Evolutionary conservation across 2,113 vertebrate genomes (phyloP).

Genomic region (Heterochromis multidens): DNA sequence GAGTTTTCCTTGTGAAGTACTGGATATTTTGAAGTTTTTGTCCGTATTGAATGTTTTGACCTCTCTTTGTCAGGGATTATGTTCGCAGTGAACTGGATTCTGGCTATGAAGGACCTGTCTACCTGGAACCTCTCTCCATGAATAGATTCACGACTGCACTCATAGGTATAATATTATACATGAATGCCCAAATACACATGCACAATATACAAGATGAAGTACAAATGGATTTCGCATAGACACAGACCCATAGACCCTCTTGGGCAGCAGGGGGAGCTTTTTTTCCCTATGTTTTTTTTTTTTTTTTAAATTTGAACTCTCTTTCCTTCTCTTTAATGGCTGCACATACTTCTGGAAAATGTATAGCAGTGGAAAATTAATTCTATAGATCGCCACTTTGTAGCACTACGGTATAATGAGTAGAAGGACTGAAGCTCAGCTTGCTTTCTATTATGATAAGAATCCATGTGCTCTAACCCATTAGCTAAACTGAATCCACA

Average conservation of each 20-base stretch:
- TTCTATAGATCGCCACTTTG: background rate
- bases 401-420: background rate
- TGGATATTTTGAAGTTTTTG: background rate
- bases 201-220: background rate
- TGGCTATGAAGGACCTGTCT: slow-evolving; percentile 92
- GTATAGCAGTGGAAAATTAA: background rate
- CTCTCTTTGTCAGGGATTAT: slow-evolving; percentile 84
- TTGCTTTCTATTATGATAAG: too few species aligned
- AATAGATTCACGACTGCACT: slow-evolving; percentile 96
- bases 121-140: slow-evolving; percentile 94
- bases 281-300: background rate
- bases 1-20: background rate
- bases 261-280: background rate
- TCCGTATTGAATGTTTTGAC: slow-evolving; percentile 7
- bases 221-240: background rate
- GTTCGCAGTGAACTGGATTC: slow-evolving; percentile 95
- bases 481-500: background rate
- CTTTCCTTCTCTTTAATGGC: background rate
- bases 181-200: background rate
- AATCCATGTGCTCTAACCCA: background rate
- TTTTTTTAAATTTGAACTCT: background rate
- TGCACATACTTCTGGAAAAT: background rate
- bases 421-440: background rate
- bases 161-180: slow-evolving; percentile 81
- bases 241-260: background rate